Conservation (phyloP, 1,140 invertebrate species). For the Conus betulinus region DNA sequence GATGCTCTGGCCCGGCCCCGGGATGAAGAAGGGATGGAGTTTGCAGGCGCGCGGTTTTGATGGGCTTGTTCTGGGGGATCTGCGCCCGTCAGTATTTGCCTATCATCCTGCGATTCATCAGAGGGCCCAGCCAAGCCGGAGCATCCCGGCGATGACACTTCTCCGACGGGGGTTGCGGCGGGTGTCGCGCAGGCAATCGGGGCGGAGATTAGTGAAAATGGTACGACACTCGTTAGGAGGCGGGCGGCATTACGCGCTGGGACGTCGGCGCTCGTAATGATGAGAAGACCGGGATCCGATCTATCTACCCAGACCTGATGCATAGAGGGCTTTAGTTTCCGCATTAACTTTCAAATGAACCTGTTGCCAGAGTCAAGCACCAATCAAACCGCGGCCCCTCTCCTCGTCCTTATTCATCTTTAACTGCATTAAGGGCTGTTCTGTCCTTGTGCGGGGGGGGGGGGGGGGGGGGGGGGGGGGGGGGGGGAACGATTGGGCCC, state of each 20-base stretch:
- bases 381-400: slow-evolving; percentile 21
- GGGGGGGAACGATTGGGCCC: background rate
- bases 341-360: slow-evolving; percentile 42
- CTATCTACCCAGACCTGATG: slow-evolving; percentile 31
- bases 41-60: slow-evolving; percentile 29
- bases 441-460: background rate
- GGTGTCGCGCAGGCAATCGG: slow-evolving; percentile 22
- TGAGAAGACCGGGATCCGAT: slow-evolving; percentile 13
- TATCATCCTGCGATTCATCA: slow-evolving; percentile 41
- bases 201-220: slow-evolving; percentile 39
- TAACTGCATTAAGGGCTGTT: slow-evolving; percentile 31
- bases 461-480: too few relatives aligned
- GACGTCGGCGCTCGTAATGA: background rate
- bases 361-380: slow-evolving; percentile 30
- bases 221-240: slow-evolving; percentile 37
- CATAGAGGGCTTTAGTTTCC: slow-evolving; percentile 27
- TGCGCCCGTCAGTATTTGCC: slow-evolving; percentile 37
- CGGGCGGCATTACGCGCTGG: slow-evolving; percentile 4
- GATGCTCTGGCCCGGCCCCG: slow-evolving; percentile 6
- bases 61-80: slow-evolving; percentile 29
- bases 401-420: slow-evolving; percentile 16
- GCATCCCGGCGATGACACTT: slow-evolving; percentile 32
- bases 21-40: slow-evolving; percentile 18
- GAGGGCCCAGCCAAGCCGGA: slow-evolving; percentile 17
- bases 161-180: background rate